A percentile compares a stretch with the other conserved stretches of the same genome.
These are phyloP conservation scores for Centropristis striata DNA, from an alignment of 2,113 vertebrate genomes.

Conservation along the genomic window DNA sequence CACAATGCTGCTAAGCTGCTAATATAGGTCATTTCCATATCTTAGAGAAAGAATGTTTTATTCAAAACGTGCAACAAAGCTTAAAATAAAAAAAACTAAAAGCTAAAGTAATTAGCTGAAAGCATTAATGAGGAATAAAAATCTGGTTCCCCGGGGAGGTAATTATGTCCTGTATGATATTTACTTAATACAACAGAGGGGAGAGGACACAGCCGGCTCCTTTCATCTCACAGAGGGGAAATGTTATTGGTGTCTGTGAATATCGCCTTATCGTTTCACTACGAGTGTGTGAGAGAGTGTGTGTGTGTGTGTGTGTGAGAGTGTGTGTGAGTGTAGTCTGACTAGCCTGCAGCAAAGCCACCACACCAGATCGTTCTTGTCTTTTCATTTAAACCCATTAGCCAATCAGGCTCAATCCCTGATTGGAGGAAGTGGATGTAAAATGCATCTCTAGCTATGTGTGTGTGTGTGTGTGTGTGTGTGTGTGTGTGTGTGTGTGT, in stretches of 20 bases:
- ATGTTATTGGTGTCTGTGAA: conserved; percentile 36
- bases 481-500: not conserved
- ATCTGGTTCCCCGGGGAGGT: conserved; percentile 70
- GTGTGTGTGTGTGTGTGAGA: not conserved
- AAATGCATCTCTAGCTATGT: conserved; percentile 18
- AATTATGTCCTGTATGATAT: conserved; percentile 83
- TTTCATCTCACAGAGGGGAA: conserved; percentile 72
- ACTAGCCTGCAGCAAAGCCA: conserved; percentile 64
- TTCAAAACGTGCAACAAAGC: conserved; percentile 66
- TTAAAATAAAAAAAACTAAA: conserved; percentile 32
- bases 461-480: not conserved
- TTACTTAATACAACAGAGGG: conserved; percentile 78
- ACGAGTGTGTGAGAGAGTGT: conserved; percentile 16
- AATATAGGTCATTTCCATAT: conserved; percentile 74
- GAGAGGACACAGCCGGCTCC: conserved; percentile 38
- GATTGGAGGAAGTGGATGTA: conserved; percentile 26
- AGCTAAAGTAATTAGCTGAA: conserved; percentile 77
- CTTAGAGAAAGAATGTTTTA: conserved; percentile 51
- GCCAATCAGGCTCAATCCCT: conserved; percentile 44
- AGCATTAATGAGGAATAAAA: conserved; percentile 76
- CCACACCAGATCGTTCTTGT: conserved; percentile 35
- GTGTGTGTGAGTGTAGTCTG: conserved; percentile 9
- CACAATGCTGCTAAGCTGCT: conserved; percentile 58
- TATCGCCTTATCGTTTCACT: not conserved
- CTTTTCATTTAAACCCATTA: conserved; percentile 67